phyloP scores from a whole-genome alignment of 2,113 vertebrate species.

The Monarcha castaneiventris region DNA sequence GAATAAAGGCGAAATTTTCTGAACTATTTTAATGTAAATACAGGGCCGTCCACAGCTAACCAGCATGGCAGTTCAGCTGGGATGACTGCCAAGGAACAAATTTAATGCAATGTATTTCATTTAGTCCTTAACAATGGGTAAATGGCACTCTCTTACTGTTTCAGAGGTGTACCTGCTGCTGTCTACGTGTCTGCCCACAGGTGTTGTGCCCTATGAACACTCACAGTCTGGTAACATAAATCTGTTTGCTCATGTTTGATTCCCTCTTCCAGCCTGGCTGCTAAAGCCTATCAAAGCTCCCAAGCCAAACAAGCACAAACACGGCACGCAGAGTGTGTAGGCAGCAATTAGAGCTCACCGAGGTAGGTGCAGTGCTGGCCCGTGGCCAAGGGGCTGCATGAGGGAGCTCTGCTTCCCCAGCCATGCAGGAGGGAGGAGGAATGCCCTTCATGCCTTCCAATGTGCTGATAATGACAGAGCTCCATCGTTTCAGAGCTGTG shows the following conservation, averaged over 20 bases:
- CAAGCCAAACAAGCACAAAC: not conserved
- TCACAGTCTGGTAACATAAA: not conserved
- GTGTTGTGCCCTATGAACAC: not conserved
- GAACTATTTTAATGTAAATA: conserved; percentile 25
- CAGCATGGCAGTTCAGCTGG: not conserved
- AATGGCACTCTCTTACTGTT: not conserved
- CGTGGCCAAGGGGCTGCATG: not conserved
- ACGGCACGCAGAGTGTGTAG: not conserved
- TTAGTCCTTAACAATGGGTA: not conserved
- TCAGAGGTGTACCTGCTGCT: not conserved
- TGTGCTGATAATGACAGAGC: rapidly evolving
- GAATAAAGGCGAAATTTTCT: not conserved
- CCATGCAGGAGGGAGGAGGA: not conserved
- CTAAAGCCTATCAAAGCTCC: not conserved
- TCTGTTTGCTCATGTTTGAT: not conserved
- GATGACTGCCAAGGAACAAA: conserved; percentile 20
- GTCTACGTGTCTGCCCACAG: conserved; percentile 59
- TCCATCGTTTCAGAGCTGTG: not conserved
- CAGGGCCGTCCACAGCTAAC: not conserved
- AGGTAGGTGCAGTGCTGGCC: not conserved
- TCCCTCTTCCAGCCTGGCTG: not conserved
- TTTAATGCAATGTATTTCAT: not conserved
- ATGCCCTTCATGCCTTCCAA: not conserved
- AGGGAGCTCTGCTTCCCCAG: not conserved
- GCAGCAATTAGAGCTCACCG: not conserved